Evolutionary conservation across 1,140 invertebrate species (phyloP).

Genomic region (Coelopa frigida): DNA sequence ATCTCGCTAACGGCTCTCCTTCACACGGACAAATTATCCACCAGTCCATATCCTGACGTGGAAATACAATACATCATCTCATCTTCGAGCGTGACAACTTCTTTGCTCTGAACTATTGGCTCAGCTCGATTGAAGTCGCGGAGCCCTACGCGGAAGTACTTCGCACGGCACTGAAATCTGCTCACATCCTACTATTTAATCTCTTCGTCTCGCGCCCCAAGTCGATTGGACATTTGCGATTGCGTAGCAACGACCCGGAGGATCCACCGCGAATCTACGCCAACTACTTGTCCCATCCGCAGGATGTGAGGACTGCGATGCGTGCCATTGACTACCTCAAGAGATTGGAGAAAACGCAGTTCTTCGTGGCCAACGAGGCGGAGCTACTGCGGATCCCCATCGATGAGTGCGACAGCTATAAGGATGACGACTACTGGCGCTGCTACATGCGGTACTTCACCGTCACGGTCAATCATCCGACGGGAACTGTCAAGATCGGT

Average conservation of each 20-base stretch:
- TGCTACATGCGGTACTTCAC: slow-evolving; percentile 76
- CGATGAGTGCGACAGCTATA: slow-evolving; percentile 46
- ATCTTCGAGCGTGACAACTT: slow-evolving; percentile 17
- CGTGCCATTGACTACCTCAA: slow-evolving; percentile 41
- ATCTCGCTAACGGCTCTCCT: slow-evolving; percentile 20
- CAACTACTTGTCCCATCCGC: slow-evolving; percentile 54
- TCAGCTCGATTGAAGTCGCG: slow-evolving; percentile 17
- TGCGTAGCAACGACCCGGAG: slow-evolving; percentile 53
- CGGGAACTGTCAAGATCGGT: slow-evolving; percentile 79
- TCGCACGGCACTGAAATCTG: slow-evolving; percentile 7
- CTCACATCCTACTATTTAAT: slow-evolving; percentile 45
- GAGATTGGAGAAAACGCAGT: slow-evolving; percentile 7
- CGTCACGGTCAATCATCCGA: slow-evolving; percentile 79
- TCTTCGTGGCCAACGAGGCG: slow-evolving; percentile 28
- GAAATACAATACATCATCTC: slow-evolving; percentile 31
- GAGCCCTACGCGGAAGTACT: slow-evolving; percentile 13
- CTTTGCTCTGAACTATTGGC: slow-evolving; percentile 6
- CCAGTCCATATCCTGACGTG: slow-evolving; percentile 35
- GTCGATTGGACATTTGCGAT: slow-evolving; percentile 45
- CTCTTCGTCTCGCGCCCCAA: slow-evolving; percentile 46
- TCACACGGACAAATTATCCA: slow-evolving; percentile 38
- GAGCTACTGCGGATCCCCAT: slow-evolving; percentile 32
- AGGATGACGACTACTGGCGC: slow-evolving; percentile 72
- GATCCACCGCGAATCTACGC: slow-evolving; percentile 61
- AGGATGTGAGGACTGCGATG: slow-evolving; percentile 44